Base-by-base conservation (phyloP, 2,113 vertebrate genomes). In the Halichoeres trimaculatus region DNA sequence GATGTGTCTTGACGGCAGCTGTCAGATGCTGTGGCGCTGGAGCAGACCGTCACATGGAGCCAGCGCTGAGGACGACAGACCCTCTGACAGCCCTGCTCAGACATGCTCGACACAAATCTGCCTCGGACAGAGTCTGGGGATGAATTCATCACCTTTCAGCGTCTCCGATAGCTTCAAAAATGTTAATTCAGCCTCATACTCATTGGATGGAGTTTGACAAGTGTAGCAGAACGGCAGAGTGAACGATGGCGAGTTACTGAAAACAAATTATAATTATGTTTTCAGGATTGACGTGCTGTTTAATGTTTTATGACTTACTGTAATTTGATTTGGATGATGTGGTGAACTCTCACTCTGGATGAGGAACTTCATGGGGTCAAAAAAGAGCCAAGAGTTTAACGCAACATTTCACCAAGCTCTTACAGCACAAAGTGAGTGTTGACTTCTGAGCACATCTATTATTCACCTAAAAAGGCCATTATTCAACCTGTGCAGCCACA, bases 161-260 rank as follows among this genome's bases (percentile, higher is more conserved):
- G 24, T n/a, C n/a, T n/a, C n/a, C n/a, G n/a, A n/a, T n/a, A n/a
- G 38, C 34, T 40, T 65, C 11, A 58, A 45, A n/a, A 1, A 26
- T 11, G n/a, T 19, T 26, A 4, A 7, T 48, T 30, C 19, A 19
- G 26, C 51, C 9, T 61, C 4, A 36, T 66, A 16, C 14, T 40
- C 7, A 17, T 65, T 19, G 5, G 30, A 0, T 2, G 10, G 0
- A 0, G 3, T 26, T 34, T 17, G 69, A 47, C 19, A 52, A 1
- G 1, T 52, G 17, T 20, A 35, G 35, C n/a, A n/a, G 3, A 34
- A 36, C 9, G 19, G 35, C n/a, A n/a, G 3, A 34, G 23, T 23
- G 12, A 54, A 38, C 26, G 9, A 38, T 34, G 51, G 20, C 23
- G 45, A 47, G 12, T 55, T 43, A 23, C 5, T 57, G 5, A 38